Conservation (phyloP, 2,113 vertebrate genomes). For the Leucopsar rothschildi region DNA sequence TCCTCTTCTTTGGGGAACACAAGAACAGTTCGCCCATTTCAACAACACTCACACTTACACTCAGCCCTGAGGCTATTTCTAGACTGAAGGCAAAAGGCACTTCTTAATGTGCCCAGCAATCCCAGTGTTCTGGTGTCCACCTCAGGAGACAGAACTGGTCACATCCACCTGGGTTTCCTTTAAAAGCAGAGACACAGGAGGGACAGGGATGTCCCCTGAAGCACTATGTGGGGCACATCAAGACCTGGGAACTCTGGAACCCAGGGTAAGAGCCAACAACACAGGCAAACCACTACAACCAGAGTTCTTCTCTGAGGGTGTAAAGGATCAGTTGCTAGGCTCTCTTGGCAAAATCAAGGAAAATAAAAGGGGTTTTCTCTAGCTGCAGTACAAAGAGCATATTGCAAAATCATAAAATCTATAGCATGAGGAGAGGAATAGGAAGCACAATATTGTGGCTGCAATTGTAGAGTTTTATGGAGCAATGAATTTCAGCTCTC, state of each 20-base stretch:
- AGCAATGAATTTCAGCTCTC: neutral
- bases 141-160: neutral
- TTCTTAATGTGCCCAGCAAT: neutral
- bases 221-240: fast-evolving
- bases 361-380: neutral
- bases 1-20: neutral
- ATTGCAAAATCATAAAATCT: neutral
- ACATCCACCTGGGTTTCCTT: neutral
- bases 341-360: neutral
- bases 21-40: neutral
- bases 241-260: neutral
- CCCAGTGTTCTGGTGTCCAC: neutral
- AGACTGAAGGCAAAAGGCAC: neutral
- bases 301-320: neutral
- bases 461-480: neutral
- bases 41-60: neutral
- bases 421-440: neutral
- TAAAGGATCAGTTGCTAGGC: neutral
- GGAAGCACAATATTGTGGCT: neutral
- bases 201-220: neutral
- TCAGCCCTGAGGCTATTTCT: neutral
- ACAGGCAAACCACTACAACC: neutral
- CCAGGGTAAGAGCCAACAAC: neutral
- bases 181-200: neutral
- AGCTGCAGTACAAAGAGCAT: neutral